phyloP scores from a whole-genome alignment of 2,888 invertebrate species.

The Ctena decussata region DNA sequence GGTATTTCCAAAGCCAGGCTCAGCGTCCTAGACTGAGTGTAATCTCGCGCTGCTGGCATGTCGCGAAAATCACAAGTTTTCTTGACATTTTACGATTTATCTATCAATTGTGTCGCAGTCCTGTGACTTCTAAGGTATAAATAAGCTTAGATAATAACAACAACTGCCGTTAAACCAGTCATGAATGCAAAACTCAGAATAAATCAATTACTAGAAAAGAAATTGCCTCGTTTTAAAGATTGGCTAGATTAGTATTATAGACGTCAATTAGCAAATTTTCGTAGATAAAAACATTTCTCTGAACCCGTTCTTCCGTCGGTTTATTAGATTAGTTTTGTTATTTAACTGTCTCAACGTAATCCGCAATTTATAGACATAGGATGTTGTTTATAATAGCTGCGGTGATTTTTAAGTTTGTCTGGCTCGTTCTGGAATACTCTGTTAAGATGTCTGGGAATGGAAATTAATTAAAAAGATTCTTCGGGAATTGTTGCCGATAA shows the following conservation, averaged over 20 bases:
- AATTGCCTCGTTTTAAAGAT: conserved; percentile 1
- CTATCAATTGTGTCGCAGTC: background rate
- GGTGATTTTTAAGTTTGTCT: too few relatives aligned
- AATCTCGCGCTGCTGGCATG: background rate
- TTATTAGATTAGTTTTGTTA: too few relatives aligned
- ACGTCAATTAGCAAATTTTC: background rate
- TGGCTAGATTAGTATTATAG: background rate
- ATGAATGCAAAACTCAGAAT: background rate
- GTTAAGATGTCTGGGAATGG: too few relatives aligned
- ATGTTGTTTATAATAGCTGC: too few relatives aligned
- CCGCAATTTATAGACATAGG: too few relatives aligned
- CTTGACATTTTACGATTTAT: background rate
- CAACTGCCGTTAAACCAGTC: background rate
- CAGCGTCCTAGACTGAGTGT: background rate
- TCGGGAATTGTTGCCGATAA: too few relatives aligned
- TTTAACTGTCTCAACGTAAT: too few relatives aligned
- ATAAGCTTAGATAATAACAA: background rate
- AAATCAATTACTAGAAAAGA: background rate
- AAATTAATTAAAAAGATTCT: too few relatives aligned
- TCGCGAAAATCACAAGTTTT: background rate
- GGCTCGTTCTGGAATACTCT: too few relatives aligned
- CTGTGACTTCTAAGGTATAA: background rate
- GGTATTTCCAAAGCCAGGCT: background rate
- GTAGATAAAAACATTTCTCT: background rate
- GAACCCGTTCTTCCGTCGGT: too few relatives aligned